phyloP scores from a whole-genome alignment of 2,888 invertebrate genomes.

The Schrankia costaestrigalis region DNA sequence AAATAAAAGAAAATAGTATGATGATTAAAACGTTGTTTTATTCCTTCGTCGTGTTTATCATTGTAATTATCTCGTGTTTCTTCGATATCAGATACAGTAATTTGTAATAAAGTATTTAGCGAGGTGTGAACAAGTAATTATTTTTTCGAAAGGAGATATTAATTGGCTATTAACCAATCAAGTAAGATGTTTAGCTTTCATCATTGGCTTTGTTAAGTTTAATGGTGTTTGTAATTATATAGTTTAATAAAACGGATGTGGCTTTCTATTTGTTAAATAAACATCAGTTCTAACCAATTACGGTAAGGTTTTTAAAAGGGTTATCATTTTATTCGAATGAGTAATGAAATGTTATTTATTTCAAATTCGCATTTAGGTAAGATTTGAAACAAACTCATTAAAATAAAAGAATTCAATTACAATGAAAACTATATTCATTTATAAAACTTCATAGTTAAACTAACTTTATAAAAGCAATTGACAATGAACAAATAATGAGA shows the following conservation, averaged over 20 bases:
- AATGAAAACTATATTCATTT: no score
- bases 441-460: no score
- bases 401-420: no score
- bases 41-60: slow-evolving; percentile 24
- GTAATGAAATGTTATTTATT: no score
- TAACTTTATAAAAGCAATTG: no score
- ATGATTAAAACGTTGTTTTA: slow-evolving; percentile 47
- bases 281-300: no score
- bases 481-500: no score
- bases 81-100: slow-evolving; percentile 23
- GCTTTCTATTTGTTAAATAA: no score
- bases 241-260: not conserved
- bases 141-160: slow-evolving; percentile 7
- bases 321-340: no score
- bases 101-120: slow-evolving; percentile 17
- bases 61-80: slow-evolving; percentile 18
- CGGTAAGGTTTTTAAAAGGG: no score
- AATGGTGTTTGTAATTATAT: not conserved
- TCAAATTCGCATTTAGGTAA: no score
- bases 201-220: not conserved
- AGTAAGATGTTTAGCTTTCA: not conserved
- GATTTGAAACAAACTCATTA: no score
- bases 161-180: slow-evolving; percentile 6
- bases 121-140: slow-evolving; percentile 9
- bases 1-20: slow-evolving; percentile 46